Base-by-base conservation (phyloP, 2,113 vertebrate species). In the Hypomesus transpacificus region DNA sequence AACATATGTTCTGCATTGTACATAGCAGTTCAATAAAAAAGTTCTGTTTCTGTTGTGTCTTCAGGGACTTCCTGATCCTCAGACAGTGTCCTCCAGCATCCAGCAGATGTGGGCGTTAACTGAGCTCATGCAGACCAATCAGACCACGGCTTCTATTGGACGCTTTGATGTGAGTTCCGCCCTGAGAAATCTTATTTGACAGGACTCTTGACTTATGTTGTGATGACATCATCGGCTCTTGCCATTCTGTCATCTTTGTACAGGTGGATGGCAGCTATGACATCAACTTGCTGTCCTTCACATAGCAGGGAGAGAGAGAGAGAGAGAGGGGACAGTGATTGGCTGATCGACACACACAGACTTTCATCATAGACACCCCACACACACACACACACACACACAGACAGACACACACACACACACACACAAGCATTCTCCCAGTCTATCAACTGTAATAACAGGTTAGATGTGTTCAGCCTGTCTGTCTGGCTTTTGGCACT, bases 21-120 rank as follows among this genome's bases (percentile, higher is more conserved):
- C 9, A 11, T 46, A 34, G 31, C 31, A 46, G 39, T 46, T 46
- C 9, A 11, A 46, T 46, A 13, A 11, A 46, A 13, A 46, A 11
- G 14, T 46, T 52, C 39, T 52, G 58, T 52, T 58, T 18, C 31
- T 61, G 14, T 31, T 18, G 2, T 73, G 2, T 46, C 13, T 20
- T 68, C 69, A 98, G 96, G 94, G 92, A 46, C 91, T 98, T 64
- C 96, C 95, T 0, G 93, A 98, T 79, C 94, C 95, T 0, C 90
- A 92, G 81, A 92, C 89, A 0, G 94, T 98, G 0, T 97, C 97
- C 0, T 94, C 94, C 0, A 95, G 95, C 69, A 92, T 97, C n/a
- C 96, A 98, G 90, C 97, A 96, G 81, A 98, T 99, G 96, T 98
- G 96, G 96, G 94, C 94, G 22, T 89, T 99, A 84, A 98, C 96